Conservation (phyloP, 2,113 vertebrate genomes). For the Microcebus tavaratra region DNA sequence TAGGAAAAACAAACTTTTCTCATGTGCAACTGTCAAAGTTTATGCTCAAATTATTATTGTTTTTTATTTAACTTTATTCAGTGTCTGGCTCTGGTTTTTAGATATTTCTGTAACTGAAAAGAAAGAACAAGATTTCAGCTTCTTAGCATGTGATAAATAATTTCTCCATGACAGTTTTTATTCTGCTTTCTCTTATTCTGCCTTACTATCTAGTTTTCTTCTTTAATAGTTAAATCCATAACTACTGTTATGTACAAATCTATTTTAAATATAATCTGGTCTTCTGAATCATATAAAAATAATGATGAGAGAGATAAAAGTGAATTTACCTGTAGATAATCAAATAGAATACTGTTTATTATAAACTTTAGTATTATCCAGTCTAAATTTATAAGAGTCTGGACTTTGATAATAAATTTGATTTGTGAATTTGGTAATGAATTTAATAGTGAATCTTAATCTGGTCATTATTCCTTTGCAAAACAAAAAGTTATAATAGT, state of each 20-base stretch:
- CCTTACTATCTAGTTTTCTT: neutral
- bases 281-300: neutral
- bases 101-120: conserved; percentile 38
- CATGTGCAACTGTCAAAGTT: conserved; percentile 67
- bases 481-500: neutral
- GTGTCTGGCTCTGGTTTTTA: conserved; percentile 46
- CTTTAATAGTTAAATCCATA: neutral
- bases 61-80: conserved; percentile 65
- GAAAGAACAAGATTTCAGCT: conserved; percentile 12
- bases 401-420: neutral
- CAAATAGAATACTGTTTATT: neutral
- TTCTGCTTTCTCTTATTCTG: conserved; percentile 4
- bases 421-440: neutral
- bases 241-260: neutral
- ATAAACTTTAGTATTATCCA: neutral
- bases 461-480: neutral
- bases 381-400: neutral
- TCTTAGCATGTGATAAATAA: conserved; percentile 10
- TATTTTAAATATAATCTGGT: neutral
- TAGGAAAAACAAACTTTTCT: conserved; percentile 70
- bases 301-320: neutral
- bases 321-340: neutral
- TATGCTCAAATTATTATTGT: conserved; percentile 69
- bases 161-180: neutral
- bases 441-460: conserved; percentile 22